A percentile compares a stretch with the other conserved stretches of the same genome.
Conservation (phyloP, 92 coral and sea anemone species). For the Montipora capitata region DNA sequence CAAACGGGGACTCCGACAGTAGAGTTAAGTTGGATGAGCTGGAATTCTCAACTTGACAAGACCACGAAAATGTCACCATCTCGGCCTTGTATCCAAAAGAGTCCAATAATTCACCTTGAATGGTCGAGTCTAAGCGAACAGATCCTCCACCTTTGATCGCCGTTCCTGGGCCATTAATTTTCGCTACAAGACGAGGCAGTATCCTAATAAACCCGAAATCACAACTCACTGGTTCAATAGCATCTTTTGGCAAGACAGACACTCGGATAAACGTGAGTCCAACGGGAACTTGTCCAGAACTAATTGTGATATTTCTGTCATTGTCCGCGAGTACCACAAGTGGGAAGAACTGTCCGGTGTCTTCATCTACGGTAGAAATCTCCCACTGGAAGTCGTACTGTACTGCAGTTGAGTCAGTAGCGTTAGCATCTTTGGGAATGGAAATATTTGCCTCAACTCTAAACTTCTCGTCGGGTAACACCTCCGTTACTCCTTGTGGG, state of each 20-base stretch:
- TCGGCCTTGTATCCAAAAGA: slow-evolving; percentile 31
- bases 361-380: slow-evolving; percentile 67
- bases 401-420: slow-evolving; percentile 5
- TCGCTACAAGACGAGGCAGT: slow-evolving; percentile 74
- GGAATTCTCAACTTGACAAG: slow-evolving; percentile 17
- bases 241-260: slow-evolving; percentile 60
- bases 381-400: slow-evolving; percentile 69
- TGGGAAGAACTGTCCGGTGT: slow-evolving; percentile 69
- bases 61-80: slow-evolving; percentile 6
- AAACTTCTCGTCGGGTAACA: slow-evolving; percentile 52
- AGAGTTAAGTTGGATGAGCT: slow-evolving; percentile 2
- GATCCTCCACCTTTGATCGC: slow-evolving; percentile 74
- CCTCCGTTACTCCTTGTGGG: slow-evolving; percentile 28
- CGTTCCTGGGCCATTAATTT: slow-evolving; percentile 60
- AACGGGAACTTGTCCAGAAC: slow-evolving; percentile 40
- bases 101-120: background rate
- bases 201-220: slow-evolving; percentile 81
- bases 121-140: slow-evolving; percentile 13
- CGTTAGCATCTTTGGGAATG: background rate
- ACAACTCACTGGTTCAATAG: slow-evolving; percentile 72
- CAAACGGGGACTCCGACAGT: too few species aligned
- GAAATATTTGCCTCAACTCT: slow-evolving; percentile 43
- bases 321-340: slow-evolving; percentile 55
- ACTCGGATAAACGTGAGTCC: slow-evolving; percentile 75
- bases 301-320: slow-evolving; percentile 36